Conservation (phyloP, 53 echinoderm and acorn worm species). For the Astropecten irregularis region DNA sequence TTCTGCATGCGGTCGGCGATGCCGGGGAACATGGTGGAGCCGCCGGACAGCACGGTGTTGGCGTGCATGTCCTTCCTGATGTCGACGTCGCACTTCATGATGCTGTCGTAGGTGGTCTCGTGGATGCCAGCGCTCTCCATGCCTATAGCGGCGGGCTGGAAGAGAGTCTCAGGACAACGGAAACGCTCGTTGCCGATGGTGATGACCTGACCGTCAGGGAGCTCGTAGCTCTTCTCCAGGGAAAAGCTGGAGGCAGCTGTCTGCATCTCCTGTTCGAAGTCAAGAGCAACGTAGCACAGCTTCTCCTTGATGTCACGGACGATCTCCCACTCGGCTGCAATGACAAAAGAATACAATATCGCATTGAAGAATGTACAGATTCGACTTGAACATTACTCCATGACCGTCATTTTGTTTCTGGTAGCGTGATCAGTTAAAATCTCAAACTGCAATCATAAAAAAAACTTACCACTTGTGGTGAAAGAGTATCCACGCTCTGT, state of each 20-base stretch:
- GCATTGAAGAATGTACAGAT: not conserved
- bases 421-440: too few species aligned
- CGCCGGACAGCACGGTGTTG: slow-evolving; percentile 87
- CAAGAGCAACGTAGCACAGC: slow-evolving; percentile 78
- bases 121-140: slow-evolving; percentile 80
- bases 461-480: not conserved
- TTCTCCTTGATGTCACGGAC: slow-evolving; percentile 82
- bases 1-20: slow-evolving; percentile 40
- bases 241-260: slow-evolving; percentile 71
- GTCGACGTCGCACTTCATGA: slow-evolving; percentile 89
- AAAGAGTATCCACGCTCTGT: slow-evolving; percentile 79
- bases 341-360: not conserved
- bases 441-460: too few species aligned
- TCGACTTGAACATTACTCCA: too few species aligned
- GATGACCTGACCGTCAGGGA: slow-evolving; percentile 57
- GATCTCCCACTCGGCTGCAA: slow-evolving; percentile 52
- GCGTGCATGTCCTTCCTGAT: slow-evolving; percentile 74
- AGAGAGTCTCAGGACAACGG: slow-evolving; percentile 71
- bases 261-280: slow-evolving; percentile 78
- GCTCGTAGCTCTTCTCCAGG: slow-evolving; percentile 81
- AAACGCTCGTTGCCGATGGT: slow-evolving; percentile 67
- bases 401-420: too few species aligned
- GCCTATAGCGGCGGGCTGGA: slow-evolving; percentile 84
- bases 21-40: slow-evolving; percentile 94
- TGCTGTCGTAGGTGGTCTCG: slow-evolving; percentile 83